Conservation (phyloP, 2,113 vertebrate species). For the Cynoglossus semilaevis region DNA sequence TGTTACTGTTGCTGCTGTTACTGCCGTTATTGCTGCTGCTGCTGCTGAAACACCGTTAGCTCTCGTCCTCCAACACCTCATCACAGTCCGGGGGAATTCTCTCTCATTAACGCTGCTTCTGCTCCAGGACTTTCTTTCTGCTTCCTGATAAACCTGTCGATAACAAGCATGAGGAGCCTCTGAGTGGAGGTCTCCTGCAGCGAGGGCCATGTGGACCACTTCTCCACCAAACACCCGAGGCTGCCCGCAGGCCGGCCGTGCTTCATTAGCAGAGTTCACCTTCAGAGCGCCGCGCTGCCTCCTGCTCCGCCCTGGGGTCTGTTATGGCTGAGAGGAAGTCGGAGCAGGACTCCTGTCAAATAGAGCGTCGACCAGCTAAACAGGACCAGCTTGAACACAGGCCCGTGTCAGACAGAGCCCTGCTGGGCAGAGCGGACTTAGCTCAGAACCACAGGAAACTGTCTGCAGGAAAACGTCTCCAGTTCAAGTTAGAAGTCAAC, state of each 20-base stretch:
- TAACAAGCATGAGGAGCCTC: conserved; percentile 51
- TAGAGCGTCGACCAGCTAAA: conserved; percentile 54
- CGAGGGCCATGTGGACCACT: conserved; percentile 47
- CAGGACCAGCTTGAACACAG: conserved; percentile 58
- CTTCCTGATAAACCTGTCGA: conserved; percentile 28
- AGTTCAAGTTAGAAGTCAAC: conserved; percentile 1
- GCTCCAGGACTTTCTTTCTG: conserved; percentile 2
- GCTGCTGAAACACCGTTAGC: conserved; percentile 35
- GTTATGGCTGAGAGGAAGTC: conserved; percentile 69
- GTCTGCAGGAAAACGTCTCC: conserved; percentile 2
- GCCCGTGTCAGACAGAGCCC: conserved; percentile 38
- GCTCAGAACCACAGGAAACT: conserved; percentile 31
- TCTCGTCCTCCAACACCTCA: conserved; percentile 59
- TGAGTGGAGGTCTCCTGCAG: conserved; percentile 50
- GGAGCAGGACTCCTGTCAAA: conserved; percentile 62
- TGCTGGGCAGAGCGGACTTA: conserved; percentile 34
- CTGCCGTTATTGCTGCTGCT: not conserved
- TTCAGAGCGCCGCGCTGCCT: conserved; percentile 52
- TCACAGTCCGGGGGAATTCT: conserved; percentile 35
- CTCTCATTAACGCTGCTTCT: too few species aligned
- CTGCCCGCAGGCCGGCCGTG: conserved; percentile 48
- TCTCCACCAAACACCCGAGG: conserved; percentile 35
- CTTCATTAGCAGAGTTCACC: conserved; percentile 68
- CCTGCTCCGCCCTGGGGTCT: conserved; percentile 59
- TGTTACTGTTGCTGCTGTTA: too few species aligned